phyloP scores from a whole-genome alignment of 2,888 invertebrate species.

The Noctua janthe region DNA sequence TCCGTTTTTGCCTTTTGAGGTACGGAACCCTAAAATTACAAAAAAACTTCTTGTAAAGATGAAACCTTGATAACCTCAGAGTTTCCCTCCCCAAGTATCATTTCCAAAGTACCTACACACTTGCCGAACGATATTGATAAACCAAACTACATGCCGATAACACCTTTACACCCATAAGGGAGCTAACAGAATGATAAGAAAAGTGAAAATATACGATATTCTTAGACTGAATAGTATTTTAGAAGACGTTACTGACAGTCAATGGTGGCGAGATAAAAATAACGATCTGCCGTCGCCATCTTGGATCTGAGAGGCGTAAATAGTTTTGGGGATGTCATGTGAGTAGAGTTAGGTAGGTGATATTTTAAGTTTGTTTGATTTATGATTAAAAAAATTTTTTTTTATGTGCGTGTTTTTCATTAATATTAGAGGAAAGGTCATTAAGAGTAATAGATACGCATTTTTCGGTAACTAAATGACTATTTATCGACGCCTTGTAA shows the following conservation, averaged over 20 bases:
- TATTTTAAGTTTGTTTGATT: neutral
- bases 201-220: slow-evolving; percentile 32
- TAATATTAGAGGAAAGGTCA: too few relatives aligned
- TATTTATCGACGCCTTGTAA: too few relatives aligned
- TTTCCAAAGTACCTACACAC: neutral
- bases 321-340: slow-evolving; percentile 28
- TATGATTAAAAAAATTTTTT: too few relatives aligned
- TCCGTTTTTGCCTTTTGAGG: too few relatives aligned
- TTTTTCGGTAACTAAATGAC: neutral
- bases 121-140: slow-evolving; percentile 30
- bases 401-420: too few relatives aligned
- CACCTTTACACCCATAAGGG: slow-evolving; percentile 20
- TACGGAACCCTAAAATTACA: too few relatives aligned
- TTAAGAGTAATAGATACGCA: neutral
- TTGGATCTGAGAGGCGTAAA: slow-evolving; percentile 32
- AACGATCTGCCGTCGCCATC: slow-evolving; percentile 35
- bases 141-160: slow-evolving; percentile 19
- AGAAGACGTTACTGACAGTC: slow-evolving; percentile 30
- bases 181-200: slow-evolving; percentile 37
- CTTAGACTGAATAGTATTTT: slow-evolving; percentile 42
- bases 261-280: slow-evolving; percentile 52
- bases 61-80: neutral
- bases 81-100: neutral
- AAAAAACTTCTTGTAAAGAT: neutral
- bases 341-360: neutral